These are phyloP conservation scores for Rhinopomastus cyanomelas DNA, from an alignment of 2,113 vertebrate genomes.

Conservation along the genomic window DNA sequence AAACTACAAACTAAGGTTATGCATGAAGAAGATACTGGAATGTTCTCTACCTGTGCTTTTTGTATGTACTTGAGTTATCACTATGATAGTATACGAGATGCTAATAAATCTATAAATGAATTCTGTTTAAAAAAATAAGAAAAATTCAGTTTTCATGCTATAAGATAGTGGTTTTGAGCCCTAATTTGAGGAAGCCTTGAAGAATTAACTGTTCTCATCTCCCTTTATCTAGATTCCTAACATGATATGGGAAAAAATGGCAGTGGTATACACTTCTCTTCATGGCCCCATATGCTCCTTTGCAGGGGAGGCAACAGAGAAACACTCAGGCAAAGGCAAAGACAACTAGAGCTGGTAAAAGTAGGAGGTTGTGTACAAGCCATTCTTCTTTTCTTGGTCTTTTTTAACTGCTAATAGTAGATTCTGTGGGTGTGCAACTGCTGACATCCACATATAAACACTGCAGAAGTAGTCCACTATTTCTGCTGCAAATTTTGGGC, in stretches of 20 bases:
- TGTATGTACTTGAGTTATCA: neutral
- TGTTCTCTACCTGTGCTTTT: neutral
- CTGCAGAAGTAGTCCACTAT: neutral
- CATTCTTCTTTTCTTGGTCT: neutral
- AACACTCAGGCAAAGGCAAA: neutral
- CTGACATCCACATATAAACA: slow-evolving; percentile 3
- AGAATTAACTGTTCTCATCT: neutral
- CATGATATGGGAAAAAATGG: slow-evolving; percentile 33
- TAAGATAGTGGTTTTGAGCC: neutral
- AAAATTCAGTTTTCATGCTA: slow-evolving; percentile 7
- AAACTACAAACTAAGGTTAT: neutral
- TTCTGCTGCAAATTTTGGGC: slow-evolving; percentile 7
- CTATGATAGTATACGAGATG: neutral
- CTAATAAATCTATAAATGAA: neutral
- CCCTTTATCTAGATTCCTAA: neutral
- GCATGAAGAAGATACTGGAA: neutral
- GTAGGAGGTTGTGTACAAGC: neutral
- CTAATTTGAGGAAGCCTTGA: neutral
- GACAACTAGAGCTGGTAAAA: slow-evolving; percentile 4
- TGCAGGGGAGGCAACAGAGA: neutral
- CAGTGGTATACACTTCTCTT: slow-evolving; percentile 19
- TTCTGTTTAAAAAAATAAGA: slow-evolving; percentile 7
- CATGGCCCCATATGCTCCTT: neutral
- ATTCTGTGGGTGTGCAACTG: slow-evolving; percentile 27
- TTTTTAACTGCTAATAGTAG: slow-evolving; percentile 24